These are phyloP conservation scores for Parnassius mnemosyne DNA, from an alignment of 2,888 invertebrate genomes.

Conservation along the genomic window DNA sequence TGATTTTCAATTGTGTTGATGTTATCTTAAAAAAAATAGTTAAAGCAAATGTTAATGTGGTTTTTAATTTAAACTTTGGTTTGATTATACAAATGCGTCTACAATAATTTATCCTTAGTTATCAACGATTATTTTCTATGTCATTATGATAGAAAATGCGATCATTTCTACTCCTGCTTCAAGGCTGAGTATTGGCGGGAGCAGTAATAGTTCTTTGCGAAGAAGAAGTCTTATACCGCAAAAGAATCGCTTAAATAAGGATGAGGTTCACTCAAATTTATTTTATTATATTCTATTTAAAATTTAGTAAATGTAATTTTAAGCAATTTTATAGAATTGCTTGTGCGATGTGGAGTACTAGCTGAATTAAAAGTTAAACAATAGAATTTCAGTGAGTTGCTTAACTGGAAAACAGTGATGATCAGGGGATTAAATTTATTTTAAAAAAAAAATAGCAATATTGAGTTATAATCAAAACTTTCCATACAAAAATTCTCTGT, in stretches of 20 bases:
- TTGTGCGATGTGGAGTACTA: too few relatives aligned
- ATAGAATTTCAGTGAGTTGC: too few relatives aligned
- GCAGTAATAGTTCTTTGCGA: conserved; percentile 51
- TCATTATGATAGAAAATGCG: conserved; percentile 58
- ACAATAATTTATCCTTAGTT: conserved; percentile 7
- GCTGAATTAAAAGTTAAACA: too few relatives aligned
- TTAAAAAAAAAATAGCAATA: too few relatives aligned
- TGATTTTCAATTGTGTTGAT: conserved; percentile 31
- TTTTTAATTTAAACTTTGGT: conserved; percentile 4
- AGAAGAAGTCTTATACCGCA: conserved; percentile 64
- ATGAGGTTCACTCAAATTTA: conserved; percentile 50
- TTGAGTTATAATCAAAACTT: too few relatives aligned
- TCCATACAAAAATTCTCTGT: too few relatives aligned
- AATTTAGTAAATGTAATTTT: too few relatives aligned
- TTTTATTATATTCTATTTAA: too few relatives aligned
- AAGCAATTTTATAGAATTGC: too few relatives aligned
- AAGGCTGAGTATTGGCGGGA: conserved; percentile 66
- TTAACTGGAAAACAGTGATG: too few relatives aligned
- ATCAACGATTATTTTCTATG: conserved; percentile 25
- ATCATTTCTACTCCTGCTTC: conserved; percentile 55
- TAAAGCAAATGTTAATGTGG: not conserved
- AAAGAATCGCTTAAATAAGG: conserved; percentile 41
- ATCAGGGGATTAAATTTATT: too few relatives aligned
- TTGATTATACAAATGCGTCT: conserved; percentile 2
- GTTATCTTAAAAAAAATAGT: not conserved